These are phyloP conservation scores for Coelinius sp. DNA, from an alignment of 2,888 invertebrate genomes.

Conservation along the genomic window DNA sequence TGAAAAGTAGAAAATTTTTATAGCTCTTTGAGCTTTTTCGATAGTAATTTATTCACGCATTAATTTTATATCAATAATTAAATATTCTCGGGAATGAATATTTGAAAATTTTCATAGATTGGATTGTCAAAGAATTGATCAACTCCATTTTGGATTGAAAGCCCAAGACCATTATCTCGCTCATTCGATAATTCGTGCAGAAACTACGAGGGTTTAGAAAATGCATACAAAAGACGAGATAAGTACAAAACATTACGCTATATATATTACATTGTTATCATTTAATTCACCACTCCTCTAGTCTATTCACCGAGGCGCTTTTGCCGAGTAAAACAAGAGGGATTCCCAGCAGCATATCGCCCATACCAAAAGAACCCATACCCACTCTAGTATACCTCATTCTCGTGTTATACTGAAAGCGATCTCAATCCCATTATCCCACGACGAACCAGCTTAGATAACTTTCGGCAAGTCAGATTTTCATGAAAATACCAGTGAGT, in stretches of 20 bases:
- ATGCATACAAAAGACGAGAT: conserved; percentile 13
- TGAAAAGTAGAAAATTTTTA: background rate
- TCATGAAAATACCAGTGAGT: conserved; percentile 8
- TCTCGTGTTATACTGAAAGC: conserved; percentile 40
- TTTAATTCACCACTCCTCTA: conserved; percentile 33
- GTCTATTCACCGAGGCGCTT: conserved; percentile 35
- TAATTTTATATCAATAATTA: background rate
- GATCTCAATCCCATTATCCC: conserved; percentile 41
- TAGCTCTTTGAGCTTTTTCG: background rate
- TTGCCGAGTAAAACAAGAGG: conserved; percentile 35
- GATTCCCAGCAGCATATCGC: background rate
- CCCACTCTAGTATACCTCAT: conserved; percentile 35
- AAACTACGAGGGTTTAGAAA: conserved; percentile 57
- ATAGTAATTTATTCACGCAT: background rate
- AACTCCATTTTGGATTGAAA: conserved; percentile 58
- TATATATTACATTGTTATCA: conserved; percentile 28
- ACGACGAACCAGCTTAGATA: conserved; percentile 32
- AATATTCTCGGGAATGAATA: background rate
- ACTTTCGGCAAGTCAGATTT: conserved; percentile 34
- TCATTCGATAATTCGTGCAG: conserved; percentile 61
- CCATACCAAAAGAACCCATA: conserved; percentile 17
- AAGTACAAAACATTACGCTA: conserved; percentile 3
- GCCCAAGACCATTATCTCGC: conserved; percentile 62
- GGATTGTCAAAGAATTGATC: conserved; percentile 35
- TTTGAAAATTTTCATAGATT: background rate